Evolutionary conservation across 2,888 invertebrate species (phyloP), one percentile per base, ranked within the genome.

Genomic region (Hydropsyche betteni): DNA sequence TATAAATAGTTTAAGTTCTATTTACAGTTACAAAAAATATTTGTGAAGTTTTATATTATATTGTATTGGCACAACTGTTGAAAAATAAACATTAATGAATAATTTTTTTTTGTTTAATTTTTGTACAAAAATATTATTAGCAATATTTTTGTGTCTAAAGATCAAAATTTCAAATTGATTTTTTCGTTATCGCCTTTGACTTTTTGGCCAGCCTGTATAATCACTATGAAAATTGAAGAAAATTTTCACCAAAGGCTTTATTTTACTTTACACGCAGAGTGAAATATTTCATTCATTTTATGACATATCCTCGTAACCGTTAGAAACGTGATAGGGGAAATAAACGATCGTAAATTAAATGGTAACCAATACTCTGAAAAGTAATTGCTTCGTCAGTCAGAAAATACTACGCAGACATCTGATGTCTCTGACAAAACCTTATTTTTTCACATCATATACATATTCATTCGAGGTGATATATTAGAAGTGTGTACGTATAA

Each of bases 11-110:
- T 55, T 16, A 55, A 55, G n/a, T 55, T 71, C 34, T 58, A 71
- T 71, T 53, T 16, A 71, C 52, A 71, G 71, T 53, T 71, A 33
- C 51, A 50, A 71, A 71, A 71, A 53, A 71, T 24, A 55, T 34
- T 51, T 16, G 50, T 61, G 50, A 36, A 8, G 34, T 64, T 33
- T 12, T 34, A 64, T 64, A 64, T 33, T 33, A 36, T 36, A 64
- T 64, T 64, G n/a, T 34, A 44, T 44, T 44, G 44, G 44, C 44
- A 44, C 44, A 44, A 44, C 10, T 44, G 44, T 44, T 44, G 44
- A 44, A 44, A 44, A 44, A 44, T 44, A 44, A 44, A 44, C 3
- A 44, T 44, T 44, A 44, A 44, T 10, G 44, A 44, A 2, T 44
- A 1, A 44, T 44, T 44, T 44, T 44, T 24, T 24, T 24, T 24